Base-by-base conservation (phyloP, 2,113 vertebrate species). In the Globicephala melas region DNA sequence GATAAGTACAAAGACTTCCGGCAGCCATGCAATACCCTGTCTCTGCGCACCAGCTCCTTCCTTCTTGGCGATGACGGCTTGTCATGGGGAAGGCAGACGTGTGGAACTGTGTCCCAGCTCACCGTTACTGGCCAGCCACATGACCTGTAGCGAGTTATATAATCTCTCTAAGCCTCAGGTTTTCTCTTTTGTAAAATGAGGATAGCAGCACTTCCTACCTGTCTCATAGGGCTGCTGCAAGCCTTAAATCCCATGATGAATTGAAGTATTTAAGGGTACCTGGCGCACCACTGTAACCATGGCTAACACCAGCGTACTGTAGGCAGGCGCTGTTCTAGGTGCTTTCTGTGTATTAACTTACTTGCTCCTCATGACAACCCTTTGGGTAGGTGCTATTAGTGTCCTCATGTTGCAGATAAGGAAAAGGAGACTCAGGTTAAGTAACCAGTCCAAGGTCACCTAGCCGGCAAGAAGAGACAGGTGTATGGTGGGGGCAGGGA, bases 201-300 rank as follows among this genome's bases (percentile, higher is more conserved):
- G 62, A 4, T 14, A 38, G 36, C 36, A 68, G 84, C 53, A 14
- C 36, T 63, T 62, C 76, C 71, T 36, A 18, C 85, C 63, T 47
- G 26, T 25, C 50, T 79, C 3, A 0, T 26, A 1, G 5, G 67
- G 88, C 76, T 44, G 89, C 70, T 11, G 4, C 1, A 8, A 71
- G 71, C 18, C 76, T 41, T 38, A 20, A 44, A 8, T 26, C 68
- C 28, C 77, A 26, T 18, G 73, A 23, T 0, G 1, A 3, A 13
- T 5, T 23, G 33, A 58, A 87, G 74, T 62, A 23, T 36, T 33
- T 25, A 14, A 68, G 47, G 44, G 0, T 7, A 14, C 9, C 1
- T 0, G 33, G 68, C 23, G 1, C 33, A 1, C 28, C 5, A 0
- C 3, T 0, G 1, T 14, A 5, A 11, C 13, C 13, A 3, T 3